phyloP scores from a whole-genome alignment of 2,113 vertebrate species.

The Caranx melampygus region DNA sequence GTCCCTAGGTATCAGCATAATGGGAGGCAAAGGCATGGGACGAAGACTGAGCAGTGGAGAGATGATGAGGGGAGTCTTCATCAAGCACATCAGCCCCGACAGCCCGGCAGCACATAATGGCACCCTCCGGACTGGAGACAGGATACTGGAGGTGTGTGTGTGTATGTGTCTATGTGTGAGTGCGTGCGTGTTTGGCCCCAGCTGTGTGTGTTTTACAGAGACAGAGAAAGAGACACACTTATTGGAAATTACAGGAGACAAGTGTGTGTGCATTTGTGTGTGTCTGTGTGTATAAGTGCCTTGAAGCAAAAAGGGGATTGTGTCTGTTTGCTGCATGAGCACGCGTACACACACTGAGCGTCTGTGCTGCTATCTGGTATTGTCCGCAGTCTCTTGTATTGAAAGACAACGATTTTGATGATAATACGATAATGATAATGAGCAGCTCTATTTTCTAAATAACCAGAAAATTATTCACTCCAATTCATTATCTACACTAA shows the following conservation, averaged over 20 bases:
- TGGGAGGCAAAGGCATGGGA: slow-evolving; percentile 97
- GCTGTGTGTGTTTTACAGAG: slow-evolving; percentile 26
- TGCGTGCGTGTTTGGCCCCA: not conserved
- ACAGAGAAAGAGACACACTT: slow-evolving; percentile 7
- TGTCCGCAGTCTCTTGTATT: not conserved
- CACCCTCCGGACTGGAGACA: slow-evolving; percentile 92
- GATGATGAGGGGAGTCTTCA: slow-evolving; percentile 97
- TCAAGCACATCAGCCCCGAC: slow-evolving; percentile 94
- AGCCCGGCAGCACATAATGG: slow-evolving; percentile 93
- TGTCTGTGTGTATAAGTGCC: not conserved
- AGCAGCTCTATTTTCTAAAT: slow-evolving; percentile 1
- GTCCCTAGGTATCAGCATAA: slow-evolving; percentile 96
- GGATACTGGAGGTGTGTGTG: slow-evolving; percentile 91
- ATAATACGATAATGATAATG: not conserved
- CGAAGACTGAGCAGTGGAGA: slow-evolving; percentile 93
- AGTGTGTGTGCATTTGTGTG: not conserved
- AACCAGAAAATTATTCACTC: not conserved
- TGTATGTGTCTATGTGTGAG: slow-evolving; percentile 12
- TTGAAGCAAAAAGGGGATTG: not conserved
- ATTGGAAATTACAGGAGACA: slow-evolving; percentile 1
- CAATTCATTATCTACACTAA: not conserved
- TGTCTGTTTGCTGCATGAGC: slow-evolving; percentile 11
- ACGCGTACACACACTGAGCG: not conserved
- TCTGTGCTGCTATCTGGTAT: not conserved
- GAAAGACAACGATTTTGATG: slow-evolving; percentile 7